Conservation (phyloP, 2,113 vertebrate species). For the Anas platyrhynchos region DNA sequence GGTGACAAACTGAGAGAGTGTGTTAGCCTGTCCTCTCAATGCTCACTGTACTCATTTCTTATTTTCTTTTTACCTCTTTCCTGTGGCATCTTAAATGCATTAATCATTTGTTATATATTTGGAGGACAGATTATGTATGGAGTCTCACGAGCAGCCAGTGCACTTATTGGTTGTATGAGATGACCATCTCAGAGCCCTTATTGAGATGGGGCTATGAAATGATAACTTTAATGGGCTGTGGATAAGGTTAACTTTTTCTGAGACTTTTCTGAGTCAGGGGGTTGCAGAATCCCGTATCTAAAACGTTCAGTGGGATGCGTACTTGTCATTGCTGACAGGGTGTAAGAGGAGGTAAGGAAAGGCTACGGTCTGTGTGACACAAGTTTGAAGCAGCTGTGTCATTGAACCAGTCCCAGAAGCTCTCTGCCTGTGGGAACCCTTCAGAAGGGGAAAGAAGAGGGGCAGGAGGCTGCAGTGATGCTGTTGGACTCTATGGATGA, state of each 20-base stretch:
- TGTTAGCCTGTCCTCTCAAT: neutral
- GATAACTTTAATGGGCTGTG: neutral
- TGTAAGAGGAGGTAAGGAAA: neutral
- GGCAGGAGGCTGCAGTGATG: neutral
- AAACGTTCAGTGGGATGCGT: neutral
- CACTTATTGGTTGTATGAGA: neutral
- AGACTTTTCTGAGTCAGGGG: neutral
- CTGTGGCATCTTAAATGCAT: neutral
- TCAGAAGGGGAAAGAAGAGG: neutral
- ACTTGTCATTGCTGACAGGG: neutral
- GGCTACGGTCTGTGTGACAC: neutral
- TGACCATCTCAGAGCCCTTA: neutral
- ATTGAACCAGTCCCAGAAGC: neutral
- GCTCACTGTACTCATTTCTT: neutral
- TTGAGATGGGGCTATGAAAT: no score
- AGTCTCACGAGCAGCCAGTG: neutral
- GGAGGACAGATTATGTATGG: neutral
- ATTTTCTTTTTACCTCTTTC: neutral
- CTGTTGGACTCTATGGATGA: neutral
- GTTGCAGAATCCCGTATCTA: neutral
- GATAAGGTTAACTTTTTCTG: no score
- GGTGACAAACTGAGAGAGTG: neutral
- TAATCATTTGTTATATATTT: neutral
- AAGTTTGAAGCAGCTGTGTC: neutral
- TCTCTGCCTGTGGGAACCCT: neutral